Conservation (phyloP, 2,888 invertebrate species). For the Oscheius sp. region DNA sequence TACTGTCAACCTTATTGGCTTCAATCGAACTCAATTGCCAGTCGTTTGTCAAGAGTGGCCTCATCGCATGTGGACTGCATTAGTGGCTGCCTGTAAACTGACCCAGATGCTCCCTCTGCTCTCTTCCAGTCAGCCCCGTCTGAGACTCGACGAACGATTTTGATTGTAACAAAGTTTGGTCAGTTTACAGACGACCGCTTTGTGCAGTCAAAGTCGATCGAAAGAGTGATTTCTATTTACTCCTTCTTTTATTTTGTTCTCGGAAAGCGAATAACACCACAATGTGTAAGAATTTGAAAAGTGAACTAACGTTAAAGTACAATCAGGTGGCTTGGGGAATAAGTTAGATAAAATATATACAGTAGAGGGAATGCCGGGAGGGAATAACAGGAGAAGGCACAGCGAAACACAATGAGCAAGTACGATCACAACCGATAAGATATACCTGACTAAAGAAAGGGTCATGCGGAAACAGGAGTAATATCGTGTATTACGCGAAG, state of each 20-base stretch:
- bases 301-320: slow-evolving; percentile 19
- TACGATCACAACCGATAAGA: slow-evolving; percentile 16
- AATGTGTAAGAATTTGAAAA: slow-evolving; percentile 8
- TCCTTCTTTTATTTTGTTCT: background rate
- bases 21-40: slow-evolving; percentile 14
- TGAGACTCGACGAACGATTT: background rate
- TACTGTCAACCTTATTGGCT: background rate
- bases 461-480: background rate
- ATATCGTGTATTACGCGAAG: slow-evolving; percentile 19
- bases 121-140: background rate
- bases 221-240: too few relatives aligned
- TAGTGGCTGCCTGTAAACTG: slow-evolving; percentile 30
- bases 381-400: slow-evolving; percentile 5
- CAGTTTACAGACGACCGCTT: slow-evolving; percentile 9
- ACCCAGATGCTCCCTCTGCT: slow-evolving; percentile 17
- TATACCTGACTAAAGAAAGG: slow-evolving; percentile 1
- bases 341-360: slow-evolving; percentile 8
- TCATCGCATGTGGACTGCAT: slow-evolving; percentile 31
- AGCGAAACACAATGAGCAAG: background rate
- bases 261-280: background rate
- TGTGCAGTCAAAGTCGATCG: slow-evolving; percentile 7
- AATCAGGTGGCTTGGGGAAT: slow-evolving; percentile 3
- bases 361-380: slow-evolving; percentile 3
- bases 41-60: slow-evolving; percentile 23
- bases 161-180: slow-evolving; percentile 30